Conservation (phyloP, 2,888 invertebrate genomes). For the Caenorhabditis sinica region DNA sequence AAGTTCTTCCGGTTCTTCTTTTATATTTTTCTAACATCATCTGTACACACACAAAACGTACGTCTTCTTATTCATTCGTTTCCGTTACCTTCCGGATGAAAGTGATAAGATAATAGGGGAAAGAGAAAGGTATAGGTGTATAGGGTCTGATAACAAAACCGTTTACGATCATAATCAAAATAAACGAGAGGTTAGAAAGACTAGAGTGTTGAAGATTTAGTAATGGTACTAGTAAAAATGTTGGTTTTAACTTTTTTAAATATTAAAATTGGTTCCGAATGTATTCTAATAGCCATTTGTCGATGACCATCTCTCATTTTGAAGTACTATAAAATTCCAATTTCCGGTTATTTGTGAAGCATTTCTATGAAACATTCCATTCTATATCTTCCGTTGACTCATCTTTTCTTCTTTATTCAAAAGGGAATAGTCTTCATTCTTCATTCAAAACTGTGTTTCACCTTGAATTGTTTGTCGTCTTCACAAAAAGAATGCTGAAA, state of each 20-base stretch:
- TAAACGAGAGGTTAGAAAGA: background rate
- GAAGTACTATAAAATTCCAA: background rate
- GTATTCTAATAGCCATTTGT: no score
- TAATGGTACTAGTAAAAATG: background rate
- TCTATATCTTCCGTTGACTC: constrained; percentile 17
- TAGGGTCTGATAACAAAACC: constrained; percentile 21
- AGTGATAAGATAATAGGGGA: constrained; percentile 36
- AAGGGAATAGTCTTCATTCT: constrained; percentile 4
- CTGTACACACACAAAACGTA: background rate
- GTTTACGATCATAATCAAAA: constrained; percentile 32
- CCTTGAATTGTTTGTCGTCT: constrained; percentile 12
- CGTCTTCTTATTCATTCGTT: constrained; percentile 9
- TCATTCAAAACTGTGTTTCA: background rate
- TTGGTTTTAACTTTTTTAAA: no score
- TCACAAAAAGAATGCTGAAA: no score
- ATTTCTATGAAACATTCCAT: constrained; percentile 3
- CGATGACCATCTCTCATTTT: no score
- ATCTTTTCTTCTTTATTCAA: constrained; percentile 12
- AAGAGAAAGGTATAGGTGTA: background rate
- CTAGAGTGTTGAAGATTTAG: background rate
- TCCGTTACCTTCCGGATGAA: constrained; percentile 39
- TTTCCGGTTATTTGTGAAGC: constrained; percentile 26
- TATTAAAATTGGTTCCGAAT: no score
- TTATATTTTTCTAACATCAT: background rate
- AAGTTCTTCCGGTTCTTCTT: constrained; percentile 15